Conservation (phyloP, 2,797 vertebrate genomes). For the Gephyroberyx darwinii region DNA sequence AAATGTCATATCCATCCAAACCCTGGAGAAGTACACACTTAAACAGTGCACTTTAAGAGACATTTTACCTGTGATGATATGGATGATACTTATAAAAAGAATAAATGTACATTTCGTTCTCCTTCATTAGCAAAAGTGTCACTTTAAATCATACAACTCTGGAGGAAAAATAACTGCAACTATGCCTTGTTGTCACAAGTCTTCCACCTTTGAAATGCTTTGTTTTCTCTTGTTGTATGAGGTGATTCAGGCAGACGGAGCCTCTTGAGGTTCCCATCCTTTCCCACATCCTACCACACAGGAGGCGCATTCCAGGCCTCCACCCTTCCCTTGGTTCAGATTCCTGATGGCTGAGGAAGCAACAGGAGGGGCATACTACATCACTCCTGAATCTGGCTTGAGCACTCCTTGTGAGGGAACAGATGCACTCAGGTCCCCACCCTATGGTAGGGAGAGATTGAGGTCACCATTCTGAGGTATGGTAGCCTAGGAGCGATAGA, state of each 20-base stretch:
- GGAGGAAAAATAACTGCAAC: constrained; percentile 26
- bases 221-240: constrained; percentile 56
- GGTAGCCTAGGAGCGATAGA: constrained; percentile 55
- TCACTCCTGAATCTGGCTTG: constrained; percentile 57
- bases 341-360: constrained; percentile 68
- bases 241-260: constrained; percentile 48
- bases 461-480: constrained; percentile 61
- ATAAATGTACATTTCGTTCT: constrained; percentile 57
- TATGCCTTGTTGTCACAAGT: constrained; percentile 39
- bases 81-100: constrained; percentile 60
- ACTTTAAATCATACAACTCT: constrained; percentile 57
- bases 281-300: constrained; percentile 61
- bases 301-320: constrained; percentile 57
- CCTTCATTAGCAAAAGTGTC: constrained; percentile 56
- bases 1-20: constrained; percentile 40
- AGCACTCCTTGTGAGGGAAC: constrained; percentile 44
- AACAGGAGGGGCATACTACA: constrained; percentile 56
- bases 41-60: constrained; percentile 45
- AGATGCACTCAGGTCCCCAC: constrained; percentile 57
- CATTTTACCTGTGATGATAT: constrained; percentile 46
- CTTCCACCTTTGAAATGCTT: constrained; percentile 70
- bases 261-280: constrained; percentile 45
- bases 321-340: constrained; percentile 58
- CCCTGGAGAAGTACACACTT: constrained; percentile 37
- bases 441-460: constrained; percentile 48